These are phyloP conservation scores for Arctopsyche grandis DNA, from an alignment of 1,140 invertebrate species.

Conservation along the genomic window DNA sequence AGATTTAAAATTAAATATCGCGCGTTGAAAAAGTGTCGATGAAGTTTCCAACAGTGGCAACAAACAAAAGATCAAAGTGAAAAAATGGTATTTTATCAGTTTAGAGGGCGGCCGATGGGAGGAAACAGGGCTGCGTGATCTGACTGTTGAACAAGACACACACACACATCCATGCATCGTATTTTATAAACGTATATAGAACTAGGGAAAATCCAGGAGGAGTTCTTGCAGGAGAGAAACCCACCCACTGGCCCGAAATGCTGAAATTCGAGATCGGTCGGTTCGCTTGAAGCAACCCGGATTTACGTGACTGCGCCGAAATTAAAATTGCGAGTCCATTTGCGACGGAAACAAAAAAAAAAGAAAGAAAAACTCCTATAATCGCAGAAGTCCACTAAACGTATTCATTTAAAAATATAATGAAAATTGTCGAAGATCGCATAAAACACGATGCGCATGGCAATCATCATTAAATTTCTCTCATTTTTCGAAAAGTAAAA, in stretches of 20 bases:
- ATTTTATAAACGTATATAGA: too few relatives aligned
- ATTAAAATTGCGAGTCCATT: slow-evolving; percentile 37
- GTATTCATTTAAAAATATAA: neutral
- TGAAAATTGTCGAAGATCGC: neutral
- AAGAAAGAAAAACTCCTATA: neutral
- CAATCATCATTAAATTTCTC: neutral
- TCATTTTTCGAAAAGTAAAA: too few relatives aligned
- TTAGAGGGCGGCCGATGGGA: slow-evolving; percentile 18
- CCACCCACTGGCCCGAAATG: neutral
- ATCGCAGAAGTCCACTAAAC: neutral
- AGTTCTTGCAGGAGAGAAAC: neutral
- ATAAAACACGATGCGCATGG: neutral
- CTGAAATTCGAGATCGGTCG: slow-evolving; percentile 23
- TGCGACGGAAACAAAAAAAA: slow-evolving; percentile 26
- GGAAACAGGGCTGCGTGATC: slow-evolving; percentile 27
- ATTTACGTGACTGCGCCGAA: slow-evolving; percentile 35
- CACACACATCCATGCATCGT: neutral
- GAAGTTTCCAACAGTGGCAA: neutral
- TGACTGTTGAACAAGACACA: neutral
- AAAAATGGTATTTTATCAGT: slow-evolving; percentile 21
- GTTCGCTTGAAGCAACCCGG: slow-evolving; percentile 13
- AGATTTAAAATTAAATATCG: neutral
- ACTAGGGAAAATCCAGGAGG: neutral
- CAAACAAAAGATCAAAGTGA: slow-evolving; percentile 27
- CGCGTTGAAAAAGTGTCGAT: neutral